Evolutionary conservation across 2,113 vertebrate species (phyloP).

Genomic region (Strigops habroptila): DNA sequence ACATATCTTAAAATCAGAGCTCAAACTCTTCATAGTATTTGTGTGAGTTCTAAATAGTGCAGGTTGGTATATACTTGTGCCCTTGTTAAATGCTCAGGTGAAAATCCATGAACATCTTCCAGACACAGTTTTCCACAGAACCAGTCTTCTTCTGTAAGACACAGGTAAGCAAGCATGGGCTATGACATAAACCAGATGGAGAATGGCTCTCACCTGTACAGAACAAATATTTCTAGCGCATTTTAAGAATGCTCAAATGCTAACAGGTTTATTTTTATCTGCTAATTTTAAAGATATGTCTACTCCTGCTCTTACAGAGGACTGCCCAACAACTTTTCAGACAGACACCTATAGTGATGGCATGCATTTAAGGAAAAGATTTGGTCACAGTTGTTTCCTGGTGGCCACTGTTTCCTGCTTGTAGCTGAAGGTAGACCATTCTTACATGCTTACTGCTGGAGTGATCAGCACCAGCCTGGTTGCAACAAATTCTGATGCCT

Average conservation of each 20-base stretch:
- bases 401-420: neutral
- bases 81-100: neutral
- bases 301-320: neutral
- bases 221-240: neutral
- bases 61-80: neutral
- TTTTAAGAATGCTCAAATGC: neutral
- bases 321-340: neutral
- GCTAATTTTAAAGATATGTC: neutral
- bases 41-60: neutral
- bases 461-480: neutral
- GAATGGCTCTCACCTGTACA: neutral
- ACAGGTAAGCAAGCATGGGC: fast-evolving
- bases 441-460: neutral
- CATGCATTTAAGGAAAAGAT: neutral
- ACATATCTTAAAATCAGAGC: neutral
- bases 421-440: neutral
- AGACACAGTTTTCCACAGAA: neutral
- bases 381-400: neutral
- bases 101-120: neutral
- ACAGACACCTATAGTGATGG: neutral
- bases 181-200: neutral
- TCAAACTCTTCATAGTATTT: neutral
- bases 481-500: neutral
- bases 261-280: neutral
- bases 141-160: neutral